Evolutionary conservation across 1,140 invertebrate genomes (phyloP).

Genomic region (Cydia fagiglandana): DNA sequence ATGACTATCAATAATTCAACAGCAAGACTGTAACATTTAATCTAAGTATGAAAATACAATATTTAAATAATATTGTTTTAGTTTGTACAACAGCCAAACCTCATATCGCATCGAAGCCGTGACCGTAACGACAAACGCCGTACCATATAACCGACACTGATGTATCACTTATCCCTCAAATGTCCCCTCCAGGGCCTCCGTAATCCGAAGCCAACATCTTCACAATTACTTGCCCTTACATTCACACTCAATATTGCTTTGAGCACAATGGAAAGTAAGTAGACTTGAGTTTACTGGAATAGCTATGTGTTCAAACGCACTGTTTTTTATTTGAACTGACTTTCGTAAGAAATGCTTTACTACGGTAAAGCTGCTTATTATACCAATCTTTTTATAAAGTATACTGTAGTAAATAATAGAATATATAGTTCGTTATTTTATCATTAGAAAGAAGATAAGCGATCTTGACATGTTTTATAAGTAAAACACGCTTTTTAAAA

Average conservation of each 20-base stretch:
- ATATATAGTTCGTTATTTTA: too few species aligned
- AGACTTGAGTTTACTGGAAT: constrained; percentile 34
- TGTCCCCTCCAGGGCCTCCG: constrained; percentile 43
- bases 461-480: too few species aligned
- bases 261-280: constrained; percentile 43
- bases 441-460: too few species aligned
- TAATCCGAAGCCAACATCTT: constrained; percentile 56
- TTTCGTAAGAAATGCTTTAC: too few species aligned
- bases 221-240: constrained; percentile 60
- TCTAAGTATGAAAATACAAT: too few species aligned
- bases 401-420: too few species aligned
- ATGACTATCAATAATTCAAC: too few species aligned
- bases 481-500: too few species aligned
- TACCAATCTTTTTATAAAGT: too few species aligned
- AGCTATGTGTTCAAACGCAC: background rate
- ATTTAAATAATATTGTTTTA: background rate
- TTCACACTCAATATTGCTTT: constrained; percentile 62
- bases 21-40: too few species aligned
- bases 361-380: too few species aligned
- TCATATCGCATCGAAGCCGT: background rate
- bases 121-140: background rate
- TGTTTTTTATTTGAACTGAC: background rate
- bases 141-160: constrained; percentile 52
- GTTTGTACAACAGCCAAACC: background rate
- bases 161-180: constrained; percentile 54